Percentiles rank a stretch among this genome's conserved stretches.
Evolutionary conservation across 2,888 invertebrate genomes (phyloP).

Genomic region (Coleophora flavipennella): DNA sequence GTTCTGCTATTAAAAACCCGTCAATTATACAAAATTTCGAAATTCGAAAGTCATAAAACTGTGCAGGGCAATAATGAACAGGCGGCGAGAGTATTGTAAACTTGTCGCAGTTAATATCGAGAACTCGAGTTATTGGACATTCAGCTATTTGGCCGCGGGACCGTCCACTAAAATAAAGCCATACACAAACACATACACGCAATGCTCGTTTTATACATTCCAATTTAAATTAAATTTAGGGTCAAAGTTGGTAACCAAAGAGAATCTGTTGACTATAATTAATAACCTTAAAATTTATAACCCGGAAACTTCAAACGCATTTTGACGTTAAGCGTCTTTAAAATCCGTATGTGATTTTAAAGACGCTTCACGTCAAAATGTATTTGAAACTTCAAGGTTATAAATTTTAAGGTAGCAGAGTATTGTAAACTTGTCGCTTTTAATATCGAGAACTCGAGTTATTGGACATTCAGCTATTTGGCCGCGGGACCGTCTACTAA

Average conservation of each 20-base stretch:
- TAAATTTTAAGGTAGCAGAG: slow-evolving; percentile 61
- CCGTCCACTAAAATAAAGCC: slow-evolving; percentile 29
- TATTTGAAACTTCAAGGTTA: slow-evolving; percentile 51
- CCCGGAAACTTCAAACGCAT: too few species aligned
- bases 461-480: slow-evolving; percentile 55
- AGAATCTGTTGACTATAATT: slow-evolving; percentile 9
- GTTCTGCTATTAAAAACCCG: slow-evolving; percentile 46
- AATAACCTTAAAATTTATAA: neutral
- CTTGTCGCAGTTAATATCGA: slow-evolving; percentile 57
- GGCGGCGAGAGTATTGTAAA: slow-evolving; percentile 54
- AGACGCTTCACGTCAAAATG: slow-evolving; percentile 55
- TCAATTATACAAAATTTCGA: slow-evolving; percentile 53
- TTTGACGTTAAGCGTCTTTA: too few species aligned
- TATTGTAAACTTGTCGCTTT: slow-evolving; percentile 55
- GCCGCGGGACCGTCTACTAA: slow-evolving; percentile 25
- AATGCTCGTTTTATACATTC: slow-evolving; percentile 17
- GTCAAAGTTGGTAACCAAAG: slow-evolving; percentile 6
- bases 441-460: slow-evolving; percentile 56
- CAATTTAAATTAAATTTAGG: slow-evolving; percentile 24
- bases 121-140: slow-evolving; percentile 55
- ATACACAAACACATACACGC: slow-evolving; percentile 2
- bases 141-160: slow-evolving; percentile 39
- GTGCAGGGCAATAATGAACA: slow-evolving; percentile 59
- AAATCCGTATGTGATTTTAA: too few species aligned
- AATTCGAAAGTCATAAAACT: slow-evolving; percentile 62